These are phyloP conservation scores for Spilarctia lutea DNA, from an alignment of 2,888 invertebrate genomes.

Conservation along the genomic window DNA sequence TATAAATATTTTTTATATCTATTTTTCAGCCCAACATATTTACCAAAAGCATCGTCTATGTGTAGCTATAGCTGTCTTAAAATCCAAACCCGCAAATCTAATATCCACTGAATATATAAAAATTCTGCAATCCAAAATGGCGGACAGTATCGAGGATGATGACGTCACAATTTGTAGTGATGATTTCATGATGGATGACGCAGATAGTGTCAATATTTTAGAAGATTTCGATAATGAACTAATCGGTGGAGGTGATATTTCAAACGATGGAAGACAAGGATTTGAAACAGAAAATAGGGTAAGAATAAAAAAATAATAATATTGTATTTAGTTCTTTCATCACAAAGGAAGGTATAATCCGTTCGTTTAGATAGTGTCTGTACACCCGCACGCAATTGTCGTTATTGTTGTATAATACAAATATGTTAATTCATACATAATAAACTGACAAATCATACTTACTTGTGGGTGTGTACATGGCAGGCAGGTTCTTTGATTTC, in stretches of 20 bases:
- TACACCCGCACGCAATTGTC: too few species aligned
- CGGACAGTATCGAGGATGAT: constrained; percentile 52
- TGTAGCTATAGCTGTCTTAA: constrained; percentile 64
- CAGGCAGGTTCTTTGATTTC: too few species aligned
- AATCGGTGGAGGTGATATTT: background rate
- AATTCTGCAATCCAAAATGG: constrained; percentile 55
- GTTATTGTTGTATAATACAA: too few species aligned
- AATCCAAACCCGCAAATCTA: constrained; percentile 61
- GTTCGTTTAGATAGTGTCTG: too few species aligned
- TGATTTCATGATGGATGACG: constrained; percentile 60
- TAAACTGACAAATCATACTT: too few species aligned
- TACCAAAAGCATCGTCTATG: constrained; percentile 65
- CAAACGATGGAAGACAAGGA: background rate
- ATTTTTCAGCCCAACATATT: constrained; percentile 63
- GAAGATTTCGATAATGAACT: constrained; percentile 26
- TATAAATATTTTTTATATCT: background rate
- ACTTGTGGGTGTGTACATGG: too few species aligned
- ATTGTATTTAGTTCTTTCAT: too few species aligned
- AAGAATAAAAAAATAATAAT: background rate
- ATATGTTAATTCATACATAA: too few species aligned
- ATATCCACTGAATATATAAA: constrained; percentile 57
- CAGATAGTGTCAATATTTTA: constrained; percentile 37
- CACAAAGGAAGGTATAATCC: too few species aligned
- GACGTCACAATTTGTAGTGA: constrained; percentile 62
- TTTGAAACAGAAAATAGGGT: background rate